These are phyloP conservation scores for Notarius lentiginosus DNA, from an alignment of 2,113 vertebrate species.

Conservation along the genomic window DNA sequence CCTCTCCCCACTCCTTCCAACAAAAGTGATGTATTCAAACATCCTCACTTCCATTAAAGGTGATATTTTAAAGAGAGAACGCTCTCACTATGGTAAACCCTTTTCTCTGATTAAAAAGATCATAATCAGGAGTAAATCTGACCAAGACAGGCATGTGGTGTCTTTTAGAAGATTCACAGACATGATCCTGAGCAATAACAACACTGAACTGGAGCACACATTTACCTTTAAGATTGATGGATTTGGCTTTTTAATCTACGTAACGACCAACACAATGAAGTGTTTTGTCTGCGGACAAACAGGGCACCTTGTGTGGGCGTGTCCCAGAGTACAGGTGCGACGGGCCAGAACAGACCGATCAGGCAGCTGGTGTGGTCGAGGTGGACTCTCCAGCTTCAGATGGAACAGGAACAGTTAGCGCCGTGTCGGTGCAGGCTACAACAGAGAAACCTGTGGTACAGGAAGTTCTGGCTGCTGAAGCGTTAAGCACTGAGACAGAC, in stretches of 20 bases:
- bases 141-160: not conserved
- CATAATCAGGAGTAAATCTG: not conserved
- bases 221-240: not conserved
- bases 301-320: not conserved
- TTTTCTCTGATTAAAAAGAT: not conserved
- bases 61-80: not conserved
- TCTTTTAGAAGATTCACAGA: not conserved
- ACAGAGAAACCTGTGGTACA: not conserved
- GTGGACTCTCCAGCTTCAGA: not conserved
- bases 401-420: not conserved
- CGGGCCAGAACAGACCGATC: not conserved
- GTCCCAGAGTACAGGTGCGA: not conserved
- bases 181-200: conserved; percentile 7
- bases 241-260: not conserved
- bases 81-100: not conserved
- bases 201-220: not conserved
- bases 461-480: not conserved
- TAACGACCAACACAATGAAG: not conserved
- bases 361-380: not conserved
- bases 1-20: not conserved
- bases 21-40: not conserved
- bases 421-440: not conserved
- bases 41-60: not conserved
- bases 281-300: not conserved
- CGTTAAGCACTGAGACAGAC: not conserved